Base-by-base conservation (phyloP, 2,888 invertebrate genomes). In the Copidosoma aretas region DNA sequence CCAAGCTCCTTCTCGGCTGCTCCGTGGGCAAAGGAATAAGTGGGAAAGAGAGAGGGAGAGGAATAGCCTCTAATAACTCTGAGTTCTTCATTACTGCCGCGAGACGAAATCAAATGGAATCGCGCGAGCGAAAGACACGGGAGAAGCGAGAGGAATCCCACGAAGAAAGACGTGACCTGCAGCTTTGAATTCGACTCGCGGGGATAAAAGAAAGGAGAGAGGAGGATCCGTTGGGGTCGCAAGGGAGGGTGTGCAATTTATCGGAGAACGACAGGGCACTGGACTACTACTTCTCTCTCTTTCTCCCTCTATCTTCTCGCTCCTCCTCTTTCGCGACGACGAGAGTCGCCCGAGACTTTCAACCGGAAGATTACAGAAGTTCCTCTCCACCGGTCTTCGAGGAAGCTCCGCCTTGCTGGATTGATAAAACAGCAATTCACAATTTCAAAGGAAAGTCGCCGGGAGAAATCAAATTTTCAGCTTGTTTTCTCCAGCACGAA, bases 91-190 rank as follows among this genome's bases (percentile, higher is more conserved):
- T 66, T 66, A 61, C 60, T 56, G 41, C 60, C n/a, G 39, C n/a
- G 32, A 8, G 52, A 19, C 49, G 52, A 56, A 60, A 66, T 66
- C 51, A 56, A 56, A 66, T 60, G 54, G 39, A 60, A 41, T 12
- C 49, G 46, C 25, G 41, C 39, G 41, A n/a, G 41, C 39, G 41
- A n/a, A 43, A 22, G 52, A 60, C 59, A 57, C 8, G 32, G 32
- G 49, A 56, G 57, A 63, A 5, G 12, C 19, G 41, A 14, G 19
- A 32, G 49, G 54, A 32, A 22, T 43, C 59, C 32, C 25, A 25
- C 24, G 51, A 54, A 49, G 60, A 62, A 52, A 41, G 62, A 62
- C 62, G 67, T 58, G 67, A 67, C 67, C 43, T 57, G 58, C 61
- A 62, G 58, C 25, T 46, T 25, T 24, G 59, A 67, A 67, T 58